Base-by-base conservation (phyloP, 2,888 invertebrate species). In the Tiphia femorata region DNA sequence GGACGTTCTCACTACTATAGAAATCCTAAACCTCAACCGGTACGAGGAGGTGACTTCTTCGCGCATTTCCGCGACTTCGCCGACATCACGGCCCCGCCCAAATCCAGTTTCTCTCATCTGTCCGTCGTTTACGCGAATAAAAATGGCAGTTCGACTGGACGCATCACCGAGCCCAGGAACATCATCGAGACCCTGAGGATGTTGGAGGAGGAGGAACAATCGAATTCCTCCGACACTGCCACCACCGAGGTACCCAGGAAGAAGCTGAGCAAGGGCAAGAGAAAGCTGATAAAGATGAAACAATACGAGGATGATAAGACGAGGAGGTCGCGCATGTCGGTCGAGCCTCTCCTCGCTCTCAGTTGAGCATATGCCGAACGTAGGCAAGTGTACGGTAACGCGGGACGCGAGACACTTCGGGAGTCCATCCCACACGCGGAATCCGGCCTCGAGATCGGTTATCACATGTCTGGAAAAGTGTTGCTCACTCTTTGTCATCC, bases 41-140 rank as follows among this genome's bases (percentile, higher is more conserved):
- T 92, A 20, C 90, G 81, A 0, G 80, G 81, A 2, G 84, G 91
- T 54, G 94, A 95, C 74, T 95, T 95, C 76, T 95, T 95, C 76
- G 93, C 94, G 3, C 94, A 95, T 78, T 95, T 95, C 85, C 88
- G 93, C 73, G 95, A 95, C 79, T 95, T 95, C 76, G 95, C 95
- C 0, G 95, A 95, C 73, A 95, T 95, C 49, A 95, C 94, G 61
- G 90, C 93, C 2, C 93, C 94, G 0, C 88, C 92, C 0, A 93
- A 92, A 76, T 87, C 90, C 1, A 93, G 93, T 4, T 95, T 92
- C 81, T 94, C 94, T 0, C 92, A 94, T 70, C 90, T 90, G 61
- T 93, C 94, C 23, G 91, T 94, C 0, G 94, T 94, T 0, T 94
- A 94, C 77, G 92, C 92, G 0, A 92, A 93, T 67, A 92, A 92